Base-by-base conservation (phyloP, 1,140 invertebrate species). In the Drosophila burlai region DNA sequence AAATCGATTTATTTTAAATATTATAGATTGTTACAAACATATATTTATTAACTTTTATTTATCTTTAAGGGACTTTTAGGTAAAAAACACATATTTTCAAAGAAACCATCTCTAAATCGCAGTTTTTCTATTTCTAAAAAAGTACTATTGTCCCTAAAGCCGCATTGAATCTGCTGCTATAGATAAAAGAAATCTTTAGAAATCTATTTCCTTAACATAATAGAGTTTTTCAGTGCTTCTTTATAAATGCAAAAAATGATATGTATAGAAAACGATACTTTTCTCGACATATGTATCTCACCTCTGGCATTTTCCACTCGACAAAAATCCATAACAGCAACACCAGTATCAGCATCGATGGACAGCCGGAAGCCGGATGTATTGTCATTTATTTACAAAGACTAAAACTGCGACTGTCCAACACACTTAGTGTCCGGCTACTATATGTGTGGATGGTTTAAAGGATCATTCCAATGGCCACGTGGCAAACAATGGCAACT, bases 351-450 rank as follows among this genome's bases (percentile, higher is more conserved):
- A 66, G 47, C 29, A 49, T 46, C 40, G 34, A 52, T n/a, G 31
- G 54, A 54, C 59, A 69, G 18, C 36, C 72, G 74, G 74, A 62
- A 77, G 49, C 64, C 74, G 75, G 75, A 77, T 77, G 75, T 77
- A 77, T 77, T 77, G 75, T 62, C 75, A 77, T 68, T 77, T 77
- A 77, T 77, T 77, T 77, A 77, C 75, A 76, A 77, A 40, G 75
- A 34, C 55, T 10, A 61, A 77, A 77, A 55, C 74, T 77, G 57
- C 74, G 31, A 52, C 74, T 77, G 75, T 68, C 64, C 73, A 43
- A 42, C 75, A 77, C 73, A 77, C 63, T 77, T 72, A 72, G 57
- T 68, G 31, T 60, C 15, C 54, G n/a, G 57, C 74, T 55, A 61
- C 67, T 77, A 47, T 74, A 65, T 52, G 73, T 68, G 63, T 68